These are phyloP conservation scores for Drosophila colorata DNA, from an alignment of 2,888 invertebrate genomes.

Conservation along the genomic window DNA sequence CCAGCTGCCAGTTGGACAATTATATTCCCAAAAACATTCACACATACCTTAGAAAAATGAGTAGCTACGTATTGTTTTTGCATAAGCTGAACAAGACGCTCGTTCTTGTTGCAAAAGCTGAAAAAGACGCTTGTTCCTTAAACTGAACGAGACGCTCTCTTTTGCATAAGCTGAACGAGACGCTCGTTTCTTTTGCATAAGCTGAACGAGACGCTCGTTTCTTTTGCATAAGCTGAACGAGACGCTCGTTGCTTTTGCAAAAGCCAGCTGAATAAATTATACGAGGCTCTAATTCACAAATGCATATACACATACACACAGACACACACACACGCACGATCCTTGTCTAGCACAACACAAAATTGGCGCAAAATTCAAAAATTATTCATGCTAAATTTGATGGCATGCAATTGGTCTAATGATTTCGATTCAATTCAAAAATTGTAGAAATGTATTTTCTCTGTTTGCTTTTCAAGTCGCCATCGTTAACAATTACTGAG, in stretches of 20 bases:
- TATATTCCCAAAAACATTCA: neutral
- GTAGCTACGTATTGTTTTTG: no score
- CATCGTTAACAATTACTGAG: conserved; percentile 26
- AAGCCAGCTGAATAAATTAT: no score
- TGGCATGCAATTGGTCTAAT: conserved; percentile 53
- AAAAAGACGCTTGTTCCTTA: no score
- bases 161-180: neutral
- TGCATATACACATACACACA: neutral
- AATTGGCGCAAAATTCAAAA: conserved; percentile 73
- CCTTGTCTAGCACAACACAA: conserved; percentile 59
- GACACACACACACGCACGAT: conserved; percentile 3
- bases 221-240: neutral
- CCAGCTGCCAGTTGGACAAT: neutral
- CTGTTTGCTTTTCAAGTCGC: conserved; percentile 71
- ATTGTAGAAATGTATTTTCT: neutral
- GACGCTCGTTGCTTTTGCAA: no score
- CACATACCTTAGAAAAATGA: no score
- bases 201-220: neutral
- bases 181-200: neutral
- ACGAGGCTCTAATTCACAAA: neutral
- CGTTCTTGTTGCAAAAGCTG: no score
- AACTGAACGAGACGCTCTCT: neutral
- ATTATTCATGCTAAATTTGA: conserved; percentile 7
- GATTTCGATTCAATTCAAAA: conserved; percentile 31
- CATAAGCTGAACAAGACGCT: neutral